A percentile compares a stretch with the other conserved stretches of the same genome.
These are phyloP conservation scores for Ataeniobius toweri DNA, from an alignment of 2,797 vertebrate genomes.

Conservation along the genomic window DNA sequence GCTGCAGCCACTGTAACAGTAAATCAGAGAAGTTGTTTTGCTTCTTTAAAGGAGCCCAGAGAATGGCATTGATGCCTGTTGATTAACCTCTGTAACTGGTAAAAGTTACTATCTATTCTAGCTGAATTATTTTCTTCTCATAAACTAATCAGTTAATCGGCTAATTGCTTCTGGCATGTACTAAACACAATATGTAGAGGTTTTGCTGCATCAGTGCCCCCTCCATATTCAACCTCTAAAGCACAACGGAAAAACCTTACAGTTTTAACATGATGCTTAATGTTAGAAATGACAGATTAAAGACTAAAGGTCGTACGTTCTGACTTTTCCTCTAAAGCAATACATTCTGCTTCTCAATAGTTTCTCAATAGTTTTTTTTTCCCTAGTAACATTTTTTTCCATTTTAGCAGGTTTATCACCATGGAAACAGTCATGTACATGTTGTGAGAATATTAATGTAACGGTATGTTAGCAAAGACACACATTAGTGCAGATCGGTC, in stretches of 20 bases:
- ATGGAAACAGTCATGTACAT: conserved; percentile 58
- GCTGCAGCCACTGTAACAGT: neutral
- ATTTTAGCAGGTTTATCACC: conserved; percentile 41
- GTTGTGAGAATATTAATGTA: conserved; percentile 54
- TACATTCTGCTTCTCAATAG: conserved; percentile 14
- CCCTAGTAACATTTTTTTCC: conserved; percentile 24
- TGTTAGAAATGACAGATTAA: neutral
- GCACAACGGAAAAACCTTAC: neutral
- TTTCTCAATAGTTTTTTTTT: conserved; percentile 8
- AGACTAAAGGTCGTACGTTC: neutral
- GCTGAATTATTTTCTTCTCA: conserved; percentile 4
- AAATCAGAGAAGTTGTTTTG: neutral
- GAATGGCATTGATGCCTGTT: neutral
- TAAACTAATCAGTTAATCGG: conserved; percentile 3
- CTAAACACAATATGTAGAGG: neutral
- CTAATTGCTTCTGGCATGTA: conserved; percentile 13
- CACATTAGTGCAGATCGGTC: conserved; percentile 9
- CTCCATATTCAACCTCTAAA: neutral
- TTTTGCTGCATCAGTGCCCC: neutral
- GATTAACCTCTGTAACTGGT: conserved; percentile 11
- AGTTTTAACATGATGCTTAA: neutral
- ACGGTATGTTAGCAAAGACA: conserved; percentile 21
- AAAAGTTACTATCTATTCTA: conserved; percentile 1
- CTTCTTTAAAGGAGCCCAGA: neutral
- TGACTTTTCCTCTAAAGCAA: conserved; percentile 17